phyloP scores from a whole-genome alignment of 2,113 vertebrate species.

The Passer montanus region DNA sequence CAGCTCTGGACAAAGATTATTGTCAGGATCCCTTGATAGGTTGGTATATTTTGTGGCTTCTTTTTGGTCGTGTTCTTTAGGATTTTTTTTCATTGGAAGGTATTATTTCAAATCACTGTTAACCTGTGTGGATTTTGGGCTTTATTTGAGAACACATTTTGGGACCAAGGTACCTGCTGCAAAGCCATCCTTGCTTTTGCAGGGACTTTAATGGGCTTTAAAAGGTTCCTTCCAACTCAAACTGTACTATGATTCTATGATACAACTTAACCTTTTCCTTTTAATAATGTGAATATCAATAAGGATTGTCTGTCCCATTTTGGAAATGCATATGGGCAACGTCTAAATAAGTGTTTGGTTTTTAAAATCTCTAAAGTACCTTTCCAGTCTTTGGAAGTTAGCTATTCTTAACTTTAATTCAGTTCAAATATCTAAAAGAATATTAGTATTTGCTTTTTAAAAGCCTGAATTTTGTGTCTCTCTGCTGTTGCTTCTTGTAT shows the following conservation, averaged over 20 bases:
- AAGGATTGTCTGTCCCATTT: neutral
- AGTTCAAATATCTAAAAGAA: neutral
- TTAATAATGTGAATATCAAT: neutral
- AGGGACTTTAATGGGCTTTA: neutral
- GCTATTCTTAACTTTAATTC: neutral
- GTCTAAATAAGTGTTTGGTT: neutral
- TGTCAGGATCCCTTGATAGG: conserved; percentile 95
- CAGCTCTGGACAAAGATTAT: conserved; percentile 88
- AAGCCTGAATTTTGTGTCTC: neutral
- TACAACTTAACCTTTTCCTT: neutral
- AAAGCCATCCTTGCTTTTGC: neutral
- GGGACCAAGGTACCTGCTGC: neutral
- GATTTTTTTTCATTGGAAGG: neutral
- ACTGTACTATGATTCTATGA: neutral
- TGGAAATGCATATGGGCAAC: neutral
- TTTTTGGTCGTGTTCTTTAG: neutral
- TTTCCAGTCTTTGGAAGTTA: neutral
- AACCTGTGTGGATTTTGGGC: neutral
- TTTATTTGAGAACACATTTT: neutral
- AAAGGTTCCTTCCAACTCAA: neutral
- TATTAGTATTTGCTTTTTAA: neutral
- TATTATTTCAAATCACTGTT: neutral
- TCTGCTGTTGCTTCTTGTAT: neutral
- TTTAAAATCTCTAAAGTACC: neutral
- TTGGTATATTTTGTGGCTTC: conserved; percentile 55